phyloP scores from a whole-genome alignment of 2,888 invertebrate genomes.

The Fragum whitleyi region DNA sequence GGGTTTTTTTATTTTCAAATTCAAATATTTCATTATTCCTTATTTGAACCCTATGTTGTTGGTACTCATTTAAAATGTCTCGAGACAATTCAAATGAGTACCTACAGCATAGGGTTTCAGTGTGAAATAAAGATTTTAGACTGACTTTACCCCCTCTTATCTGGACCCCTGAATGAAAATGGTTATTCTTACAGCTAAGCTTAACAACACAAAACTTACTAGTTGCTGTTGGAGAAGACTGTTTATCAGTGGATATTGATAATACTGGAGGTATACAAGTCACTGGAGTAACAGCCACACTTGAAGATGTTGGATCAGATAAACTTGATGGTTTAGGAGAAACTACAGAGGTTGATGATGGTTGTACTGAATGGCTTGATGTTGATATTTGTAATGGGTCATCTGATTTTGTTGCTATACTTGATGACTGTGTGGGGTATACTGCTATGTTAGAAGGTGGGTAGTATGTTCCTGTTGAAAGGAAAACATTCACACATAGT shows the following conservation, averaged over 20 bases:
- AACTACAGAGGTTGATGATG: no score
- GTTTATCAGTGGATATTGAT: background rate
- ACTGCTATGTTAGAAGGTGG: background rate
- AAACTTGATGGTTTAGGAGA: background rate
- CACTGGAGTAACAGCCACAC: background rate
- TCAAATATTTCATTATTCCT: no score
- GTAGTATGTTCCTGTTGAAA: conserved; percentile 1
- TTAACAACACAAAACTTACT: background rate
- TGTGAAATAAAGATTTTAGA: no score
- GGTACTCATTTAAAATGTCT: no score
- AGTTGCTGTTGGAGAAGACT: background rate
- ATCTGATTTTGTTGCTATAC: background rate
- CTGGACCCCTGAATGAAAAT: no score
- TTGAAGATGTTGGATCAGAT: background rate
- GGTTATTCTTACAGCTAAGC: no score
- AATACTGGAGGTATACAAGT: background rate
- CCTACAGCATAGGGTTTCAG: no score
- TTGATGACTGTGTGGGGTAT: background rate
- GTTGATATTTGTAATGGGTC: background rate
- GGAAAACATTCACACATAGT: no score
- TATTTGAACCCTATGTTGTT: no score
- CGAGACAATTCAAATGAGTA: no score
- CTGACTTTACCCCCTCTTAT: no score
- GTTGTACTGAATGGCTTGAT: background rate
- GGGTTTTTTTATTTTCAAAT: no score